Base-by-base conservation (phyloP, 2,888 invertebrate species). In the Hartigia nigra region DNA sequence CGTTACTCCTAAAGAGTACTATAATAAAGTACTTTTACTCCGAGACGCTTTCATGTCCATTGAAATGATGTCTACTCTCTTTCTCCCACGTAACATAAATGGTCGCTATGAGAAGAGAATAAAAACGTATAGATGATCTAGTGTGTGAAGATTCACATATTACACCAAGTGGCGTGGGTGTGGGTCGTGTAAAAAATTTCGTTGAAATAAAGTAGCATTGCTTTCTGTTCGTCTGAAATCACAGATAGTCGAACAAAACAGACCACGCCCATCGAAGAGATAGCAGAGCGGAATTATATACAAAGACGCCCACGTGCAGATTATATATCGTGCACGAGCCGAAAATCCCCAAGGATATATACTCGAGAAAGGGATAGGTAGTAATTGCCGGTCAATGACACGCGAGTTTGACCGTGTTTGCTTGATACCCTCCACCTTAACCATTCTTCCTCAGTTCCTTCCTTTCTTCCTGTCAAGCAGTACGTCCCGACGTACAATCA, bases 291-390 rank as follows among this genome's bases (percentile, higher is more conserved):
- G n/a, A 31, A 31, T 76, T 76, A 76, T 79, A 79, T 77, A 80
- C 82, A 82, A 80, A 75, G 79, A 83, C 81, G 74, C 84, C 80
- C 78, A 84, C 84, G 79, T 76, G 75, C 78, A 35, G 78, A 81
- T 81, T 76, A 74, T 77, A 81, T 82, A 77, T 81, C 75, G 74
- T 70, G 36, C 74, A 31, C 69, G 35, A 77, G n/a, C 31, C n/a
- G 37, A 72, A 36, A 77, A 72, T 72, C 72, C 31, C 32, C 72
- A 32, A 32, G 31, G 72, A 72, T 32, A 55, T 14, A 23, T 55
- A 55, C 72, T 32, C 31, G 12, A 72, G 31, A 14, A 55, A 55
- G 55, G 55, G 55, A 55, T 55, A 55, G 55, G 5, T 55, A 23
- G 55, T 55, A 55, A 55, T 55, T 55, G 55, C 55, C 55, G 72